Base-by-base conservation (phyloP, 2,113 vertebrate genomes). In the Neolamprologus fasciatus region DNA sequence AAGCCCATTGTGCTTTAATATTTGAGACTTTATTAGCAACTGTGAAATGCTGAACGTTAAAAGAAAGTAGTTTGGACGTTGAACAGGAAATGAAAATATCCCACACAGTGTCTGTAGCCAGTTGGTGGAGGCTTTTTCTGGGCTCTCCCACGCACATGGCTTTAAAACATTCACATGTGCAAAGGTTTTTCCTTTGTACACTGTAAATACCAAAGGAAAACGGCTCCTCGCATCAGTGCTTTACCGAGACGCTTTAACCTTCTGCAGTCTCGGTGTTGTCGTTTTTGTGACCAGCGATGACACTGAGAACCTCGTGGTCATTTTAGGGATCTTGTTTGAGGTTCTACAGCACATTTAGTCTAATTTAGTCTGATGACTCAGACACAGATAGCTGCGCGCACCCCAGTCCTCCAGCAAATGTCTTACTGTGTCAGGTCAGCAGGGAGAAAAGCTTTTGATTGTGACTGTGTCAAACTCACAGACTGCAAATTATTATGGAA, bases 51-150 rank as follows among this genome's bases (percentile, higher is more conserved):
- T 63, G n/a, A 81, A 86, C 53, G 21, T 85, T 84, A 37, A 82
- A 88, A 89, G 85, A 53, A 83, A 57, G 81, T 54, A 40, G 63
- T 85, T 88, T 89, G 66, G 81, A 84, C 11, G 81, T 90, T 88
- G 45, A 82, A 83, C 47, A 91, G 90, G 90, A 95, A 93, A 87
- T 81, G 83, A 73, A 89, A 85, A 83, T 66, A 93, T 91, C 93
- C 95, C 91, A 93, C 92, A 91, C 89, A 88, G 82, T 93, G 93
- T 94, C 92, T 95, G 90, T 55, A 85, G 90, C 87, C 90, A 91
- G 83, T 86, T 84, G 89, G 89, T 91, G 89, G 91, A 87, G 89
- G 91, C 88, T 93, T 89, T 91, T 92, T 95, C 84, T 92, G 85
- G 89, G 83, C 86, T 92, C 94, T 93, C 94, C 95, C 90, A 95